Evolutionary conservation across 2,888 invertebrate genomes (phyloP).

Genomic region (Troides oblongomaculatus): DNA sequence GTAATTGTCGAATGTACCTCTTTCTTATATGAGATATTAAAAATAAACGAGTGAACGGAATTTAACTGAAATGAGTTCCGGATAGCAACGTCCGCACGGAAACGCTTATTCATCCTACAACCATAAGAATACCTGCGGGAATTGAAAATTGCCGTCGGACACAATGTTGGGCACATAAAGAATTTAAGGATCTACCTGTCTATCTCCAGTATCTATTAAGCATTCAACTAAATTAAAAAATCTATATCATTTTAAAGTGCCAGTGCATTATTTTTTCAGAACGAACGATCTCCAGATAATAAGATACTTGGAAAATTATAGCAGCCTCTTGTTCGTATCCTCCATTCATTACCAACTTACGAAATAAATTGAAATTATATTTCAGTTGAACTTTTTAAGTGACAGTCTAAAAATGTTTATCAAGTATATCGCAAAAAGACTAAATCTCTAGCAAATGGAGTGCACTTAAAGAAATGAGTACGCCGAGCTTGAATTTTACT

Average conservation of each 20-base stretch:
- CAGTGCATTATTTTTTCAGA: too few relatives aligned
- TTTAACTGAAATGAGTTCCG: neutral
- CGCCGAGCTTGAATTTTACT: neutral
- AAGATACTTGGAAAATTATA: too few relatives aligned
- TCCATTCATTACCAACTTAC: neutral
- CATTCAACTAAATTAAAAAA: too few relatives aligned
- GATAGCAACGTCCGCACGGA: neutral
- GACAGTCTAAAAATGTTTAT: neutral
- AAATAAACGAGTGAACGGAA: neutral
- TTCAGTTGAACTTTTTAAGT: neutral
- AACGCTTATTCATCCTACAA: neutral
- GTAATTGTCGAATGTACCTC: too few relatives aligned
- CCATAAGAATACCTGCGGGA: neutral
- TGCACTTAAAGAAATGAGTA: slow-evolving; percentile 8
- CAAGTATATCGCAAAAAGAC: neutral
- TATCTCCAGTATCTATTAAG: too few relatives aligned
- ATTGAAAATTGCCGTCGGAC: neutral
- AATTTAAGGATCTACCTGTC: too few relatives aligned
- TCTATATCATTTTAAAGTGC: too few relatives aligned
- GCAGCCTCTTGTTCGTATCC: too few relatives aligned
- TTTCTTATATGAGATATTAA: neutral
- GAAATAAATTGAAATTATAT: neutral
- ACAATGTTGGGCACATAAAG: neutral
- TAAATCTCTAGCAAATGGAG: slow-evolving; percentile 1
- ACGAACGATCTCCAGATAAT: too few relatives aligned